phyloP scores from a whole-genome alignment of 2,113 vertebrate genomes.

The Natator depressus region DNA sequence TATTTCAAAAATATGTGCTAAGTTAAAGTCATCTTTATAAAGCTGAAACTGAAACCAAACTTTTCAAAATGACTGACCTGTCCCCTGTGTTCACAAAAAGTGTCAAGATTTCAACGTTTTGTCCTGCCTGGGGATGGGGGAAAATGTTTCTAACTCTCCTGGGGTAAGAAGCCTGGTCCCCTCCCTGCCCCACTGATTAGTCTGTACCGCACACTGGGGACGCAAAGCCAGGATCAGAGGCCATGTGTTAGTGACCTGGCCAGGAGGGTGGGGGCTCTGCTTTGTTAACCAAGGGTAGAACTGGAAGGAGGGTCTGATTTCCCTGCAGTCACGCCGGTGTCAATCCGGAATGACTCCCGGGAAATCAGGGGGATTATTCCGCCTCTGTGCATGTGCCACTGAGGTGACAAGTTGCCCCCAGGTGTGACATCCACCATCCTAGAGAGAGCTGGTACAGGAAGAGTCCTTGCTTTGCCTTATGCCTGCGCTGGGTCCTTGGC shows the following conservation, averaged over 20 bases:
- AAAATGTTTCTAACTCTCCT: background rate
- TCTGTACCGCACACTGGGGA: background rate
- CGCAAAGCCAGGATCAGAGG: background rate
- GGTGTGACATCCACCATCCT: background rate
- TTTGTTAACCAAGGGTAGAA: background rate
- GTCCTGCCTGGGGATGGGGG: background rate
- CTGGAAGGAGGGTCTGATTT: background rate
- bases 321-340: background rate
- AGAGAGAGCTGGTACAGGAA: background rate
- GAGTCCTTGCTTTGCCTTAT: background rate
- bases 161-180: background rate
- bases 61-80: background rate
- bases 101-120: background rate
- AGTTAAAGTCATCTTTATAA: no score
- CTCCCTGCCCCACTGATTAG: background rate
- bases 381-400: background rate
- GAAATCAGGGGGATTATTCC: background rate
- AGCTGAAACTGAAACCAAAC: background rate
- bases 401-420: background rate
- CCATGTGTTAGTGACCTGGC: background rate
- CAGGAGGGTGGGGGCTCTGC: background rate
- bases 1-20: background rate
- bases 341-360: background rate
- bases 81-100: rapidly evolving
- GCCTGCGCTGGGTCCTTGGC: background rate